Evolutionary conservation across 2,797 vertebrate genomes (phyloP).

Genomic region (Thamnophis elegans): DNA sequence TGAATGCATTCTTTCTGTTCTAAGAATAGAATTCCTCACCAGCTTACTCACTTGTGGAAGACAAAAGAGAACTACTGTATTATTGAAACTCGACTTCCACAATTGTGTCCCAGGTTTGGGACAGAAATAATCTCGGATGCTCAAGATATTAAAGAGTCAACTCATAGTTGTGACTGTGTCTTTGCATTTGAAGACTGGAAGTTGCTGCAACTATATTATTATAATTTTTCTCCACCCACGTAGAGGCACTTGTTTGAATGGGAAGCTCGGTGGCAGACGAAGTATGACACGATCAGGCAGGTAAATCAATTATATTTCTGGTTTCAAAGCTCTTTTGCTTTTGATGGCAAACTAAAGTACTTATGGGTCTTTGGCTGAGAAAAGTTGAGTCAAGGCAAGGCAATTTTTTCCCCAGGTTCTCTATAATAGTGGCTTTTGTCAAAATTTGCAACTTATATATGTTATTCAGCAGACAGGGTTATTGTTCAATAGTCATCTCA

Average conservation of each 20-base stretch:
- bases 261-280: neutral
- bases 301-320: neutral
- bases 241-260: constrained; percentile 20
- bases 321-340: neutral
- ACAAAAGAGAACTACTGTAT: neutral
- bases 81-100: neutral
- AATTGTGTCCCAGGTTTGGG: neutral
- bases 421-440: neutral
- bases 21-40: neutral
- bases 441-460: neutral
- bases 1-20: neutral
- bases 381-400: neutral
- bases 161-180: neutral
- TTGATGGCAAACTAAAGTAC: neutral
- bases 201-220: neutral
- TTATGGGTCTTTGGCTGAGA: neutral
- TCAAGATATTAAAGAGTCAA: neutral
- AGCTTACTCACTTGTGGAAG: neutral
- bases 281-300: neutral
- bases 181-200: neutral
- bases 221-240: neutral
- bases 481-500: neutral
- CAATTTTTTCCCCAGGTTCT: neutral
- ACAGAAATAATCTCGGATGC: neutral
- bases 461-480: neutral